These are phyloP conservation scores for Aplidium turbinatum DNA, from an alignment of 23 tunicate species.

Conservation along the genomic window DNA sequence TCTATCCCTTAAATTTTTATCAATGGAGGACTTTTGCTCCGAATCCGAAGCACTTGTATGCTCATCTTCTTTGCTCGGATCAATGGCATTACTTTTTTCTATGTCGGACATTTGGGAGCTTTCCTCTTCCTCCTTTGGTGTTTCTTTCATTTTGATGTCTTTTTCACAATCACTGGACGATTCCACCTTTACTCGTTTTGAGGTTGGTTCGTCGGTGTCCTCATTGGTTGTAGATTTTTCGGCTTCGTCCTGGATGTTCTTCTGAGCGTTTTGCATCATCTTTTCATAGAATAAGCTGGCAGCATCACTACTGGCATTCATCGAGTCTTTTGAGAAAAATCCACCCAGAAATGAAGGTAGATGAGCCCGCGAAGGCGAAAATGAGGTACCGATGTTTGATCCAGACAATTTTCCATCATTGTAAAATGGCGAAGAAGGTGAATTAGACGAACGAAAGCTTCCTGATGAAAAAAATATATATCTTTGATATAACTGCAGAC, in stretches of 20 bases:
- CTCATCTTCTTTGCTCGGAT: neutral
- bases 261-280: neutral
- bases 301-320: neutral
- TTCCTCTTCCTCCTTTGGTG: too few relatives aligned
- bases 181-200: slow-evolving; percentile 10
- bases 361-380: slow-evolving; percentile 62
- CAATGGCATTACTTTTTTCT: slow-evolving; percentile 3
- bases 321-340: slow-evolving; percentile 49
- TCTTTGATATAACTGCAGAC: too few relatives aligned
- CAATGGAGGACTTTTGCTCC: neutral
- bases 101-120: too few relatives aligned
- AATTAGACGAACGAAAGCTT: slow-evolving; percentile 34
- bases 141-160: neutral
- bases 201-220: slow-evolving; percentile 21
- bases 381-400: too few relatives aligned
- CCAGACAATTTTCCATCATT: too few relatives aligned
- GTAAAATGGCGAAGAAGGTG: too few relatives aligned
- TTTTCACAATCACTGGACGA: neutral
- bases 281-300: neutral
- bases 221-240: slow-evolving; percentile 7
- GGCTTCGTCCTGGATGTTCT: neutral
- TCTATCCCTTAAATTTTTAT: neutral
- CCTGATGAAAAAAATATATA: slow-evolving; percentile 11
- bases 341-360: slow-evolving; percentile 70
- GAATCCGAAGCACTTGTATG: neutral